phyloP scores from a whole-genome alignment of 2,113 vertebrate genomes.

The Gambusia holbrooki region DNA sequence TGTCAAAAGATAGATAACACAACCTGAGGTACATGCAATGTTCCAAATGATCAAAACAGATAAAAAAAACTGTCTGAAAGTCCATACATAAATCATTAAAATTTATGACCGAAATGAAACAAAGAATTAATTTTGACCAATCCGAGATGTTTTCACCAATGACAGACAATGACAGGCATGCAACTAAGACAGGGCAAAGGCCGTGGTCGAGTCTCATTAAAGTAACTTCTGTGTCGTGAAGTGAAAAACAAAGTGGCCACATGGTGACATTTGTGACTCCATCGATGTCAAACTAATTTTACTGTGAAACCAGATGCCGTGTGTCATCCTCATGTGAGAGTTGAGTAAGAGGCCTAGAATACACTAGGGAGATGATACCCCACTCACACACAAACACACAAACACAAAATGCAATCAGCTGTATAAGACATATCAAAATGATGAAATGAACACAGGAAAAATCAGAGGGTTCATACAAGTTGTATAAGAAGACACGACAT shows the following conservation, averaged over 20 bases:
- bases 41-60: not conserved
- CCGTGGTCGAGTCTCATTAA: slow-evolving; percentile 22
- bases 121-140: slow-evolving; percentile 20
- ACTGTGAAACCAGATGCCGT: slow-evolving; percentile 78
- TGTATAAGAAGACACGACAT: not conserved
- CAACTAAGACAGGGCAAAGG: slow-evolving; percentile 12
- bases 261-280: slow-evolving; percentile 75
- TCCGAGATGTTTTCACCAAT: slow-evolving; percentile 11
- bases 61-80: not conserved
- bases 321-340: slow-evolving; percentile 80
- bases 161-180: slow-evolving; percentile 29
- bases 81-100: not conserved
- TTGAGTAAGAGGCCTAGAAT: slow-evolving; percentile 80
- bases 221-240: slow-evolving; percentile 53
- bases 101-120: slow-evolving; percentile 9
- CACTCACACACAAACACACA: slow-evolving; percentile 14
- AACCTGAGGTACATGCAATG: not conserved
- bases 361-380: slow-evolving; percentile 62
- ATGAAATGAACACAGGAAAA: not conserved
- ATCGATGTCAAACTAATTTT: slow-evolving; percentile 77
- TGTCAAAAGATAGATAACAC: not conserved
- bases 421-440: not conserved
- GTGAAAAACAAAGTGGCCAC: slow-evolving; percentile 45
- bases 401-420: not conserved
- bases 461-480: slow-evolving; percentile 12